Base-by-base conservation (phyloP, 2,797 vertebrate genomes). In the Sitta carolinensis region DNA sequence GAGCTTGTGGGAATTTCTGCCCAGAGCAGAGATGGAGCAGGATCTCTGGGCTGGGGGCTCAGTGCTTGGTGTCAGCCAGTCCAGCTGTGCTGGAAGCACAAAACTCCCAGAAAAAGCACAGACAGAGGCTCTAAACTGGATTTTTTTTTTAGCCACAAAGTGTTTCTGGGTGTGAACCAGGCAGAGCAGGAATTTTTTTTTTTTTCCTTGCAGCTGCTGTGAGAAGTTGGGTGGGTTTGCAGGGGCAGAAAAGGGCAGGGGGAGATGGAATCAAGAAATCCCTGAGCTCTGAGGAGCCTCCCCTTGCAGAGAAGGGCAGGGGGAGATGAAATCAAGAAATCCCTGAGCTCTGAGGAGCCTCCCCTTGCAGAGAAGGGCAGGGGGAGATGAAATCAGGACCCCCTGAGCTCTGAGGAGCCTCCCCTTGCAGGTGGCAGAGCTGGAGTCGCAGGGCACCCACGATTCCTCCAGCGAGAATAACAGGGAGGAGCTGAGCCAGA, bases 391-490 rank as follows among this genome's bases (percentile, higher is more conserved):
- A 27, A 12, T 34, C 23, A 5, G 55, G 62, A 26, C 27, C 11
- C 25, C 58, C 48, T 2, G 27, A 5, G 17, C 55, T 52, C 74
- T 74, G 21, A 87, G 55, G 0, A 0, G 1, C 27, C 40, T 47
- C 9, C 47, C 38, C 34, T 1, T 16, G 20, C 91, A 99, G 99
- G 99, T 99, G 84, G 98, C 98, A 3, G 99, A 99, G 82, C 97
- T 99, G 89, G 99, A 99, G 96, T 96, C 98, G 2, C 99, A 99
- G 97, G 98, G 98, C 4, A 93, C 97, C 2, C 93, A 89, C 0
- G 97, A 98, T 57, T 96, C 97, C 59, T 92, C 98, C 26, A 89
- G 89, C 1, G 98, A 98, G 32, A 93, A 94, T 22, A 97, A 90
- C 74, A 98, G 97, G 84, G 98, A 99, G 40, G 98, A 98, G 47